phyloP scores from a whole-genome alignment of 2,888 invertebrate genomes.

The Teinopalpus imperialis region DNA sequence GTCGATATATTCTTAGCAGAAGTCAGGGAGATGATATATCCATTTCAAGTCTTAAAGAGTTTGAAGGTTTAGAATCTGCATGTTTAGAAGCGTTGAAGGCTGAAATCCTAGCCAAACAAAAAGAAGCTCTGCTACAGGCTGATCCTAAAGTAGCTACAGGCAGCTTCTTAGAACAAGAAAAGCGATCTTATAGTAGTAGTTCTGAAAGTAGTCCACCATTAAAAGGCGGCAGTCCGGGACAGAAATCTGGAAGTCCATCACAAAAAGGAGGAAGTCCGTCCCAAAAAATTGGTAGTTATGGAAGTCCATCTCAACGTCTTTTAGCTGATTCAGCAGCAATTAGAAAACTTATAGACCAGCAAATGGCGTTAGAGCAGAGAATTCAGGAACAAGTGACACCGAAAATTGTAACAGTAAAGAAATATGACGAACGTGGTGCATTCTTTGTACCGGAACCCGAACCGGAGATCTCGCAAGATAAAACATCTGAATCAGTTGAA shows the following conservation, averaged over 20 bases:
- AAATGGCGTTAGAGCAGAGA: slow-evolving; percentile 71
- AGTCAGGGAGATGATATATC: slow-evolving; percentile 94
- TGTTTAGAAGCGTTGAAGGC: slow-evolving; percentile 92
- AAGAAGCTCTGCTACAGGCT: slow-evolving; percentile 88
- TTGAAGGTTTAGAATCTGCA: slow-evolving; percentile 94
- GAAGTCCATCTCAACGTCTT: slow-evolving; percentile 71
- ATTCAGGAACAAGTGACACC: slow-evolving; percentile 61
- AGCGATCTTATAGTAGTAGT: slow-evolving; percentile 79
- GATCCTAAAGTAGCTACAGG: slow-evolving; percentile 78
- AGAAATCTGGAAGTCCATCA: slow-evolving; percentile 71
- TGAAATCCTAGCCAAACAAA: slow-evolving; percentile 92
- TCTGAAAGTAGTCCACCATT: slow-evolving; percentile 83
- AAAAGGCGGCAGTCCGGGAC: slow-evolving; percentile 54
- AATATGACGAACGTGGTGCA: slow-evolving; percentile 72
- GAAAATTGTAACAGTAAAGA: slow-evolving; percentile 72
- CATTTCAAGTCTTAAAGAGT: slow-evolving; percentile 93
- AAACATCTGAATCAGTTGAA: slow-evolving; percentile 55
- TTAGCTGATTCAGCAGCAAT: slow-evolving; percentile 74
- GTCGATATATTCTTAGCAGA: slow-evolving; percentile 85
- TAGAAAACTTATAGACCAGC: slow-evolving; percentile 74
- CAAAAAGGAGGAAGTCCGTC: slow-evolving; percentile 76
- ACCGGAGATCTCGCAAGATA: slow-evolving; percentile 41
- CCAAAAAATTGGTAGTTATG: slow-evolving; percentile 69
- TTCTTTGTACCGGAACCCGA: slow-evolving; percentile 72
- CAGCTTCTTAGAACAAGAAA: slow-evolving; percentile 75